Evolutionary conservation across 2,797 vertebrate genomes (phyloP), one percentile per base, ranked within the genome.

Genomic region (Microcaecilia unicolor): DNA sequence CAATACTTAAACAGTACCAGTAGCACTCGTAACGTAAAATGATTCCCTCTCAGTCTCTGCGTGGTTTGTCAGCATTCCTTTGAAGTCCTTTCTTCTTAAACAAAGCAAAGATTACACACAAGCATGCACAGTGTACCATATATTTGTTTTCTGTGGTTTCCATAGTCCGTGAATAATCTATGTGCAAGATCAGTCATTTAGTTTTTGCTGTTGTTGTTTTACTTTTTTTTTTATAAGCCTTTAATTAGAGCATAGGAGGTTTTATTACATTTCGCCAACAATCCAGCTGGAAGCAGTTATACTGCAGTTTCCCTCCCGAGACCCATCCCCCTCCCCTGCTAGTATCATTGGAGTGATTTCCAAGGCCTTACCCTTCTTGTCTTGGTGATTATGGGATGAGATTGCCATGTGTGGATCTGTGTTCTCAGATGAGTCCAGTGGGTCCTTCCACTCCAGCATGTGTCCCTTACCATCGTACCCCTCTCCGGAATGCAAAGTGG

Each of bases 291-390:
- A 95, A 92, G 88, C 87, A 84, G 81, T 70, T 77, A 79, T 70
- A 79, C 60, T 55, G 64, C 56, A 84, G 75, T 81, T 74, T 33
- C 43, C 56, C 67, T 57, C 60, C 43, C 49, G 39, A 8, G 39
- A 36, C 27, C 36, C 11, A 47, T 62, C 45, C 28, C 56, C 57
- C 67, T 60, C 41, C 43, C 35, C 9, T 36, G 16, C 7, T n/a
- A n/a, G 11, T 27, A 31, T 14, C 41, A 59, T 58, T 75, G 70
- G 69, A 58, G 42, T 44, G 60, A 65, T 83, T 90, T 96, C 92
- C 91, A 93, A 97, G 93, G 93, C 95, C 84, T 97, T 97, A 98
- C 95, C 95, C 85, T 90, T 91, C 78, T 87, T 87, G 83, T 93
- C 90, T 55, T 90, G 91, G 75, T 91, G 91, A 76, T 89, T 92